Evolutionary conservation across 1,140 invertebrate genomes (phyloP), one percentile per base, ranked within the genome.

Genomic region (Micrasema longulum): DNA sequence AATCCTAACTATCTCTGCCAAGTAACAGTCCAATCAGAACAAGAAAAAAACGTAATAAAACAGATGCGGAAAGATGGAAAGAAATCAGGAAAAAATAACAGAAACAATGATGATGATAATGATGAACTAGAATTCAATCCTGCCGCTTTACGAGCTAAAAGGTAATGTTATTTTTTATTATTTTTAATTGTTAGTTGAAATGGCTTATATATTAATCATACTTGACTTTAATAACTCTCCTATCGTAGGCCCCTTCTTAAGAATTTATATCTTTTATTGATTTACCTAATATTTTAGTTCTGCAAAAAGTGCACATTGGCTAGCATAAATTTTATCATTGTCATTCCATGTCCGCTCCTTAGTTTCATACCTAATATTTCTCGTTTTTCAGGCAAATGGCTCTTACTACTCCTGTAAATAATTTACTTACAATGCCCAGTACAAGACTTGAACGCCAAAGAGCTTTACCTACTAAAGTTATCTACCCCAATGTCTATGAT

Each of bases 21-120:
- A 83, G 92, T 97, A 0, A 92, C 89, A 20, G 90, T 97, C 20
- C 91, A 94, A 77, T 95, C 94, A 3, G 93, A 93, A 79, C 88
- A 92, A 77, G 95, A 98, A 79, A 95, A 92, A 77, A 82, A 89
- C 64, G 78, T 96, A 23, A 85, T 88, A 26, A 98, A 97, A 80
- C 88, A 93, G 81, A 88, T 94, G 7, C 87, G 94, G 11, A 97
- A 96, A 80, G 94, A 97, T 79, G 95, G 97, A 79, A 97, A 96
- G 79, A 93, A 91, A 76, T 92, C 89, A 71, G 87, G 88, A 0
- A 87, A 87, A 66, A 87, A 80, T 53, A 84, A 85, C 31, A 88
- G 85, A 71, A 80, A 79, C 22, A 75, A 77, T 22, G 82, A 83
- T 18, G 80, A 85, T 2, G 87, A 89, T 10, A 85, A 86, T n/a